Base-by-base conservation (phyloP, 2,888 invertebrate species). In the Cephus runcator region DNA sequence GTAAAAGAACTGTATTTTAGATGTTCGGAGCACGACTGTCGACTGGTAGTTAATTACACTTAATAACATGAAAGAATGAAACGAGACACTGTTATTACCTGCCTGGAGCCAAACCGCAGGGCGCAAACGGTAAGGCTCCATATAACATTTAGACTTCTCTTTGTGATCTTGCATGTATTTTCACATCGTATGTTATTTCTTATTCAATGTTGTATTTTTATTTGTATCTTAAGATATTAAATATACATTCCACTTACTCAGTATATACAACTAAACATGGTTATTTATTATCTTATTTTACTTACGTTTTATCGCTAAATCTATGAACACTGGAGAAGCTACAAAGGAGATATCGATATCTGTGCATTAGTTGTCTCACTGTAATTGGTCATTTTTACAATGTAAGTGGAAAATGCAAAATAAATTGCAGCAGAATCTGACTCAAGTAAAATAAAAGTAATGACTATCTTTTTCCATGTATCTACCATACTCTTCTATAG, bases 31-130 rank as follows among this genome's bases (percentile, higher is more conserved):
- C 81, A 80, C 84, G 83, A 86, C 81, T 81, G 77, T 87, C 83
- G 75, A 85, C 82, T 78, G 83, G 85, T 87, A 85, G 83, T 86
- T 87, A 85, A 86, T 85, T 87, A 88, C 86, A 82, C 79, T 88
- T 87, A 85, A 86, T 90, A 88, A 90, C 87, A 90, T 90, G 89
- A 90, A 87, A 91, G 89, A 89, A 91, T 91, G 90, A 91, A 89
- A 91, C 90, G 90, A 85, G 90, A 90, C 84, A 91, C 90, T 85
- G 87, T 91, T 85, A 89, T 91, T 88, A 90, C 90, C 90, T 90
- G 90, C 85, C 85, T 89, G 86, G 90, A 91, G 87, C 86, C 89
- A 82, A 90, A 88, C 86, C 89, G 89, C 89, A 88, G 90, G 89
- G 88, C 88, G 76, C 86, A 87, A 89, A 91, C 90, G 89, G 90